Conservation (phyloP, 1,140 invertebrate genomes). For the Saxidomus purpurata region DNA sequence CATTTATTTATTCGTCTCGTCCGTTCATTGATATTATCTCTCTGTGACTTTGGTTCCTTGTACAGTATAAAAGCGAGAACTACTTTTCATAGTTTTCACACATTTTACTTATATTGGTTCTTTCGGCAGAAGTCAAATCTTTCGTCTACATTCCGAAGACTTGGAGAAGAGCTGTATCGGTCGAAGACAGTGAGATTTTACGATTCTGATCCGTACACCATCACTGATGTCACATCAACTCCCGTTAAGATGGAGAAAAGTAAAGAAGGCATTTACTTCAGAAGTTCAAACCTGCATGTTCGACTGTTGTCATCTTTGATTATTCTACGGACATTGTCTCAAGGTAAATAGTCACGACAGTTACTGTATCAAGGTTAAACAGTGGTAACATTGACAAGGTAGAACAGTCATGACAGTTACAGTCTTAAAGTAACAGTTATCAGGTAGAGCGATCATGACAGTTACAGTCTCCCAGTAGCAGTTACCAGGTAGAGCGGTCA, state of each 20-base stretch:
- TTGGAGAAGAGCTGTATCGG: conserved; percentile 86
- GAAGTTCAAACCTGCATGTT: conserved; percentile 82
- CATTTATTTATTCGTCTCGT: too few relatives aligned
- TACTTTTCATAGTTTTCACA: too few relatives aligned
- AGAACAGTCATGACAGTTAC: too few relatives aligned
- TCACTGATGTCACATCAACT: conserved; percentile 53
- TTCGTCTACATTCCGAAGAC: conserved; percentile 82
- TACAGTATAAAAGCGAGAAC: too few relatives aligned
- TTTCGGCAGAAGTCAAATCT: conserved; percentile 84
- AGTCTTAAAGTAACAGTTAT: too few relatives aligned
- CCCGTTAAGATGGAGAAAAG: conserved; percentile 75
- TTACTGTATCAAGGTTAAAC: not conserved
- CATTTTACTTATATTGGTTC: too few relatives aligned
- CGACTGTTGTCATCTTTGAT: conserved; percentile 83
- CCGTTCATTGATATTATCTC: too few relatives aligned
- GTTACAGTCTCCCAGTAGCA: too few relatives aligned
- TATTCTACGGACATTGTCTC: conserved; percentile 84
- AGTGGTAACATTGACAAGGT: not conserved
- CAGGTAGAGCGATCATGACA: too few relatives aligned
- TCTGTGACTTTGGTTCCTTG: too few relatives aligned
- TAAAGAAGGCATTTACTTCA: conserved; percentile 81
- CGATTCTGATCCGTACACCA: conserved; percentile 61
- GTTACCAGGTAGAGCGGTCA: too few relatives aligned
- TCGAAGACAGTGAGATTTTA: conserved; percentile 74
- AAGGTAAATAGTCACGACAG: conserved; percentile 75